Conservation (phyloP, 2,797 vertebrate genomes). For the Muraenolepis orangiensis region DNA sequence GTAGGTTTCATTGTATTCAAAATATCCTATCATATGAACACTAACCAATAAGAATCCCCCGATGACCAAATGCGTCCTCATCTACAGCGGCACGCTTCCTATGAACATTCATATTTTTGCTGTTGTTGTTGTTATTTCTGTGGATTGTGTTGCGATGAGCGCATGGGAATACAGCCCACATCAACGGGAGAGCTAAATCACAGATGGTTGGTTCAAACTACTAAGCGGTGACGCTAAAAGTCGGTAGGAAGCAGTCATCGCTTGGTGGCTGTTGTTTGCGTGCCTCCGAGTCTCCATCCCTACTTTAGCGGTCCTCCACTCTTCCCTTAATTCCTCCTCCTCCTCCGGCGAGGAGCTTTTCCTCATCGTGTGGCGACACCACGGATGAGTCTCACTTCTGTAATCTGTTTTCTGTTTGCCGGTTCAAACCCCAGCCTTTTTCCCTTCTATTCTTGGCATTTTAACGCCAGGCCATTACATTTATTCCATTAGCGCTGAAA, state of each 20-base stretch:
- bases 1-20: not conserved
- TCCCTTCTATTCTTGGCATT: not conserved
- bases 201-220: not conserved
- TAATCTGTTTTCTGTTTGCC: not conserved
- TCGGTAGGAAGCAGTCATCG: not conserved
- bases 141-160: not conserved
- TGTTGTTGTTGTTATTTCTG: not conserved
- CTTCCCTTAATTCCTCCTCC: not conserved
- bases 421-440: not conserved
- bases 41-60: not conserved
- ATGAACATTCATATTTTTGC: not conserved
- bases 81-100: not conserved
- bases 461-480: constrained; percentile 1
- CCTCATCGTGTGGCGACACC: not conserved
- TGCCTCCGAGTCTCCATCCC: not conserved
- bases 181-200: too few relatives aligned
- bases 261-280: constrained; percentile 6
- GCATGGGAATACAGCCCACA: too few relatives aligned
- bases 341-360: not conserved
- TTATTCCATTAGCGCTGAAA: constrained; percentile 3
- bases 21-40: not conserved
- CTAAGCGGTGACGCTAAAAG: not conserved
- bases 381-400: not conserved
- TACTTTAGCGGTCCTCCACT: not conserved
- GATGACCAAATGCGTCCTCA: too few relatives aligned